Evolutionary conservation across 2,888 invertebrate genomes (phyloP), one percentile per base, ranked within the genome.

Genomic region (Drosophila ezoana): DNA sequence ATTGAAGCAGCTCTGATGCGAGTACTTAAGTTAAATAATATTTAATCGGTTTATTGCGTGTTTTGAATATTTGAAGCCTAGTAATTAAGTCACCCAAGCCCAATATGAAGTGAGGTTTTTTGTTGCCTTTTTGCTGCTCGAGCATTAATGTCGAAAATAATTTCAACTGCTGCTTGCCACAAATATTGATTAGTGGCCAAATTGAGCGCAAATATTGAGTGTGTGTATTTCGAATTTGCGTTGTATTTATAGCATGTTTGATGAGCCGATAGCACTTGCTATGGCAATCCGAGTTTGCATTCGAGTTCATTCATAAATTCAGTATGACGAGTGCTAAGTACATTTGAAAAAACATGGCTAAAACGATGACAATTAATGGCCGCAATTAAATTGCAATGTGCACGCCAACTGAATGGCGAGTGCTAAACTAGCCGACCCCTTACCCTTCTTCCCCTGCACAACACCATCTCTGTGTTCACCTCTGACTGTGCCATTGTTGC

Each of bases 11-110:
- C 11, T 11, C 18, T n/a, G 32, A 40, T 40, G 8, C 37, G 32
- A 20, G 10, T 59, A 70, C 61, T 77, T 72, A 47, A 49, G 54
- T 60, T 66, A 63, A 82, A 88, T 76, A 73, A 63, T 59, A 64
- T 89, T 79, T 87, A 85, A 85, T 85, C 87, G 85, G 87, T 89
- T 89, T 73, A 69, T 87, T 85, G 85, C 85, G 87, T 89, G 85
- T 41, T 66, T 66, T 69, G 87, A 77, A 89, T 84, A 66, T 63
- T 69, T 59, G 57, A 72, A 71, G 38, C 59, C 23, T 43, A 4
- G 52, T 67, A 86, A 83, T 88, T 86, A 82, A 16, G 28, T 35
- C 28, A 28, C 69, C 59, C 60, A 54, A 51, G 28, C 65, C 66
- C 33, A 35, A 38, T 57, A 38, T 38, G 16, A 20, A 13, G 20